Evolutionary conservation across 2,888 invertebrate species (phyloP), one percentile per base, ranked within the genome.

Genomic region (Polietes domitor): DNA sequence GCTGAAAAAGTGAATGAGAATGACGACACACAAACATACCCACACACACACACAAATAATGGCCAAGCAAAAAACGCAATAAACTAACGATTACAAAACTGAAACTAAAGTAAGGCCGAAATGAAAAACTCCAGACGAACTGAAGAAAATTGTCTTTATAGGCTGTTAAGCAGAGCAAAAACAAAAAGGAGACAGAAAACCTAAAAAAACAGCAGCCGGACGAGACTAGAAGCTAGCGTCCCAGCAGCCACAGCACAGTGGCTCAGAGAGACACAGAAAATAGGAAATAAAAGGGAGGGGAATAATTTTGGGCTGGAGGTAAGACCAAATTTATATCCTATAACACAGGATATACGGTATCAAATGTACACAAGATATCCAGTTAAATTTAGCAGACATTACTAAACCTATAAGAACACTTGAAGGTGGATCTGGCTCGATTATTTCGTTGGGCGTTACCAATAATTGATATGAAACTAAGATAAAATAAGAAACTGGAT

Each of bases 1-100:
- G 53, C 19, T 65, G 37, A 72, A 79, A 65, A 68, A 68, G 68
- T 43, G 68, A 77, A 77, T 74, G 10, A 53, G 53, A 75, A 74
- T 50, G 73, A 73, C 17, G 32, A 77, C 58, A 26, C 43, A 47
- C 74, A 41, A 65, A 58, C 37, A 43, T 41, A 61, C 24, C 37
- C 61, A 24, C 19, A 43, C 28, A 65, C 10, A 65, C 65, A 17
- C 73, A 58, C 55, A 77, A 43, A 24, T 26, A 75, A 74, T 55
- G 55, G 58, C 63, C 50, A 43, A 26, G n/a, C 17, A 53, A 55
- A 76, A 78, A 78, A 81, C 73, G 81, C 84, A 84, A 81, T 81
- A 81, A 81, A 81, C 84, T 76, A 78, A 79, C 81, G 84, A 84
- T 84, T 84, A 84, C 81, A 78, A 84, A 84, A 84, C 68, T 70